These are phyloP conservation scores for Lasaia peninsularis DNA, from an alignment of 1,140 invertebrate species.

Conservation along the genomic window DNA sequence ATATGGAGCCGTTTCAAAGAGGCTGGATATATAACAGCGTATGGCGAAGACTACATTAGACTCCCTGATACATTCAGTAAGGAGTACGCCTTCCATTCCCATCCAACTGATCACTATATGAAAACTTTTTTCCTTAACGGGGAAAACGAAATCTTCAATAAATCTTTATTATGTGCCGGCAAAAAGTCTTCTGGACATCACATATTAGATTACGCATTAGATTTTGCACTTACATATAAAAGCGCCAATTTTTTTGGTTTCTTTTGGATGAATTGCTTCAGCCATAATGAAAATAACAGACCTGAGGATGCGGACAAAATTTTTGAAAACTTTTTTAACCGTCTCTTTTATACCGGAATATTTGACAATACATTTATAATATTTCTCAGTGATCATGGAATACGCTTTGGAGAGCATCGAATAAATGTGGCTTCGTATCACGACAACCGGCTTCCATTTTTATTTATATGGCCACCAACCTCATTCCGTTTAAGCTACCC, in stretches of 20 bases:
- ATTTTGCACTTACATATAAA: constrained; percentile 80
- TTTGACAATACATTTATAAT: constrained; percentile 81
- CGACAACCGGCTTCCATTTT: constrained; percentile 89
- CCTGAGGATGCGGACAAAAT: constrained; percentile 79
- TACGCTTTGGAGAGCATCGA: constrained; percentile 87
- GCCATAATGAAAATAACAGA: constrained; percentile 81
- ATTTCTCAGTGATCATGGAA: constrained; percentile 93
- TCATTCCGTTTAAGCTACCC: constrained; percentile 81
- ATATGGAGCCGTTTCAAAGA: constrained; percentile 63
- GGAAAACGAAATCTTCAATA: constrained; percentile 59
- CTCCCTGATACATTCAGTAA: constrained; percentile 61
- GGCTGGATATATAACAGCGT: constrained; percentile 64
- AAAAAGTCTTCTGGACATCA: constrained; percentile 78
- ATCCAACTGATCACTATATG: constrained; percentile 87
- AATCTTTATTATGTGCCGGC: constrained; percentile 75
- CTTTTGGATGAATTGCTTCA: constrained; percentile 85
- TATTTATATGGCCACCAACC: constrained; percentile 84
- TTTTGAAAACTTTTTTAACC: constrained; percentile 76
- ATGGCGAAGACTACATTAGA: constrained; percentile 61
- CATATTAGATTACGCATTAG: constrained; percentile 79
- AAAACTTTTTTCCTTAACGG: constrained; percentile 81
- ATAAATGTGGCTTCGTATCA: constrained; percentile 85
- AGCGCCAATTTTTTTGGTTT: constrained; percentile 81
- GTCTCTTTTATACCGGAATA: constrained; percentile 72
- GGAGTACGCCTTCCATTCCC: constrained; percentile 41